Evolutionary conservation across 1,140 invertebrate species (phyloP), one percentile per base, ranked within the genome.

Genomic region (Lasaia peninsularis): DNA sequence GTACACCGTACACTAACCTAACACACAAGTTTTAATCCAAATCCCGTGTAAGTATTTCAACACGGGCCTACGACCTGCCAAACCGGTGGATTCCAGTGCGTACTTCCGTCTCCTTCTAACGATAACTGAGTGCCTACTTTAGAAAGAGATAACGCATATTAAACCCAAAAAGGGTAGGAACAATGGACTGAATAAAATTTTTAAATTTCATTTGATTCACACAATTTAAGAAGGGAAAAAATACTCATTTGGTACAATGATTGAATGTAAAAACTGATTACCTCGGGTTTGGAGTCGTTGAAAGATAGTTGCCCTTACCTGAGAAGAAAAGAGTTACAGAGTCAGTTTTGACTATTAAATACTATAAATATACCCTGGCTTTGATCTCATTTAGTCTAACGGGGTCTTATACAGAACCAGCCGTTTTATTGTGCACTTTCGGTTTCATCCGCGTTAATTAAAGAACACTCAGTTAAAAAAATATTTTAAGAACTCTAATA

Each of bases 21-120:
- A 62, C 68, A 65, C 73, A 76, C 73, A 71, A 76, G 70, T 79
- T 78, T 80, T 84, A 84, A 81, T 81, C 79, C 77, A 80, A 71
- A 78, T 79, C 73, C 72, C 76, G 75, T 79, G 80, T 78, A 80
- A 77, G 78, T 79, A 80, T 85, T 85, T 85, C 79, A 85, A 85
- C 81, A 82, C 78, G 68, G 65, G 62, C 63, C 63, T 69, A 63
- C 62, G 62, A 62, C 67, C 69, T 72, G 75, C 69, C 67, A 67
- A 70, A 64, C 70, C 63, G 65, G 69, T 72, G 63, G 67, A 76
- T 72, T 69, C 68, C 70, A 60, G 57, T 63, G 53, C 40, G 16
- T 57, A 65, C 48, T 49, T 21, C 70, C 60, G 56, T 78, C 74
- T 59, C 67, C 62, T 40, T 75, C 71, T 56, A 58, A 60, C 72